These are phyloP conservation scores for Caloenas nicobarica DNA, from an alignment of 2,113 vertebrate genomes.

Conservation along the genomic window DNA sequence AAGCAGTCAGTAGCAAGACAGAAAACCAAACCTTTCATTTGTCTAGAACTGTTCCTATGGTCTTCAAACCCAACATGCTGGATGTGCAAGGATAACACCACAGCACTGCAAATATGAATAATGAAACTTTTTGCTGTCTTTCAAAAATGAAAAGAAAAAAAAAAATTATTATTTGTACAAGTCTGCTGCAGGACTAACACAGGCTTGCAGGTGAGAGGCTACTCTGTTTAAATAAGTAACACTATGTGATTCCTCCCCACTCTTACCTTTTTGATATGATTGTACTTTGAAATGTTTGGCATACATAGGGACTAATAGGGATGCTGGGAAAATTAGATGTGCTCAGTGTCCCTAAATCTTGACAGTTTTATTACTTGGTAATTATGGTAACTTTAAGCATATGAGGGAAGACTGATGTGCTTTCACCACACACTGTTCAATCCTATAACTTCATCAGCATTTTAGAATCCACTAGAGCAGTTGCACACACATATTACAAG, in stretches of 20 bases:
- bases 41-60: background rate
- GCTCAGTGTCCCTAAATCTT: background rate
- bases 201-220: background rate
- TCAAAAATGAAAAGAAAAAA: background rate
- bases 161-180: background rate
- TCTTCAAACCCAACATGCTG: background rate
- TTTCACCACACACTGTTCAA: background rate
- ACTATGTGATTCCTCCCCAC: rapidly evolving
- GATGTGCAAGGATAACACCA: background rate
- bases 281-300: background rate
- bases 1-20: background rate
- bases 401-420: background rate
- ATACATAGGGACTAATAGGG: background rate
- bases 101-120: background rate
- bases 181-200: background rate
- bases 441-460: background rate
- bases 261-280: background rate
- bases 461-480: background rate
- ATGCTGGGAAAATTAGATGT: background rate
- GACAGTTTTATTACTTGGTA: background rate
- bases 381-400: background rate
- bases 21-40: background rate
- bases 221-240: background rate
- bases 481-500: background rate
- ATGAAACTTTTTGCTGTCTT: background rate